These are phyloP conservation scores for Catostomus latipinnis DNA, from an alignment of 2,797 vertebrate species.

Conservation along the genomic window DNA sequence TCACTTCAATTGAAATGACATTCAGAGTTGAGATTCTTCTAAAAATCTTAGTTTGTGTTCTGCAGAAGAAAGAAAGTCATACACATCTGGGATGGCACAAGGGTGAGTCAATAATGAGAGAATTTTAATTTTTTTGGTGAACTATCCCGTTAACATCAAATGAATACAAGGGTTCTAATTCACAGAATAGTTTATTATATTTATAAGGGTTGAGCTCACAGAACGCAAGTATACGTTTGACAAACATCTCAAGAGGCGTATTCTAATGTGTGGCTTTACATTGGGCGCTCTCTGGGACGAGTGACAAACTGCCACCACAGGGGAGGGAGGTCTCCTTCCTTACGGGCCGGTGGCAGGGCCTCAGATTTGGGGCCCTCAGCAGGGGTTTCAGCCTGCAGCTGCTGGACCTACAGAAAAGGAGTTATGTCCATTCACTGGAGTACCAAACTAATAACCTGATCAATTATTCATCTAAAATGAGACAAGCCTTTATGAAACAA, in stretches of 20 bases:
- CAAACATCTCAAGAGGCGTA: not conserved
- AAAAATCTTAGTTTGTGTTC: too few species aligned
- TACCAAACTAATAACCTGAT: not conserved
- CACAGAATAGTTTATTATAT: constrained; percentile 15
- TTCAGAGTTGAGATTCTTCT: too few species aligned
- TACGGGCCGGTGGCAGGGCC: constrained; percentile 90
- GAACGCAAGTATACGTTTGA: constrained; percentile 2
- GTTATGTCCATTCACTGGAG: not conserved
- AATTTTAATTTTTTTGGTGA: too few species aligned
- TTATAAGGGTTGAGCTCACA: constrained; percentile 11
- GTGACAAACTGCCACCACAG: constrained; percentile 95
- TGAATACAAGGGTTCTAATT: too few species aligned
- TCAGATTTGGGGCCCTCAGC: constrained; percentile 78
- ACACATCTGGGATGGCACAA: too few species aligned
- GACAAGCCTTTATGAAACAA: too few species aligned
- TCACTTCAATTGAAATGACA: too few species aligned
- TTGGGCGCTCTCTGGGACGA: constrained; percentile 83
- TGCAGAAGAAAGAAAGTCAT: too few species aligned
- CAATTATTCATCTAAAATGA: too few species aligned
- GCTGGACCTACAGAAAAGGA: constrained; percentile 78
- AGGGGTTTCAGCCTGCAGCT: constrained; percentile 86
- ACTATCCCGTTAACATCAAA: too few species aligned
- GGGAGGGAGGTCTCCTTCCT: constrained; percentile 88
- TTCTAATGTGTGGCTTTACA: constrained; percentile 62
- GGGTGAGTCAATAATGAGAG: not conserved